Base-by-base conservation (phyloP, 1,140 invertebrate species). In the Sycophila sp. region DNA sequence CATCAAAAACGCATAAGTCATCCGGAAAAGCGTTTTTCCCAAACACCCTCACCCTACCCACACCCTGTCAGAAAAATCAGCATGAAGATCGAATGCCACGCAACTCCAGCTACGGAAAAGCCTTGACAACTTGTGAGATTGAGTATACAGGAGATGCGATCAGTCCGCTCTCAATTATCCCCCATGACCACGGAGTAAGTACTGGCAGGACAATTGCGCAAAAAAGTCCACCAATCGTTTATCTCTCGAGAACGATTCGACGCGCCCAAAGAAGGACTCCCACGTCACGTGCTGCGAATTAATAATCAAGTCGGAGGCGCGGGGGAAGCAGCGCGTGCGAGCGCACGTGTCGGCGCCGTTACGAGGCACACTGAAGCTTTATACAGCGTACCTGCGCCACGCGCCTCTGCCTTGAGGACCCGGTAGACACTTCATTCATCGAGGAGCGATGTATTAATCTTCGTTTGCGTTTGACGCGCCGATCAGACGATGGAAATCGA, bases 331-430 rank as follows among this genome's bases (percentile, higher is more conserved):
- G 15, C 2, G 26, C 75, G 69, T 75, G 72, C 69, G 75, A 69
- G 47, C 6, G 66, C 78, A 79, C 78, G 78, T 78, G 78, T 22
- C 77, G 26, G 36, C 47, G 40, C 77, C 78, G 76, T 79, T 78
- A 77, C 71, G 66, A 58, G 65, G n/a, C n/a, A n/a, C 28, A 11
- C 17, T 32, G 53, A 17, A 15, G 53, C 36, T 53, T 53, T 26
- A 11, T 26, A 30, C 22, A 28, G 10, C 19, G 47, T 77, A 78
- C 74, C 76, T 76, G 71, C 59, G 40, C 28, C 24, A n/a, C 24
- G 2, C 28, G 24, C 24, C 4, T 30, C 19, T 26, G 42, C 24
- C 7, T 5, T n/a, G 30, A 15, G 32, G 32, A 38, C 55, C 6
- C n/a, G 24, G 7, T 34, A 36, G 32, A 49, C 60, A 59, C 34